Base-by-base conservation (phyloP, 1,140 invertebrate species). In the Ceratina japonica region DNA sequence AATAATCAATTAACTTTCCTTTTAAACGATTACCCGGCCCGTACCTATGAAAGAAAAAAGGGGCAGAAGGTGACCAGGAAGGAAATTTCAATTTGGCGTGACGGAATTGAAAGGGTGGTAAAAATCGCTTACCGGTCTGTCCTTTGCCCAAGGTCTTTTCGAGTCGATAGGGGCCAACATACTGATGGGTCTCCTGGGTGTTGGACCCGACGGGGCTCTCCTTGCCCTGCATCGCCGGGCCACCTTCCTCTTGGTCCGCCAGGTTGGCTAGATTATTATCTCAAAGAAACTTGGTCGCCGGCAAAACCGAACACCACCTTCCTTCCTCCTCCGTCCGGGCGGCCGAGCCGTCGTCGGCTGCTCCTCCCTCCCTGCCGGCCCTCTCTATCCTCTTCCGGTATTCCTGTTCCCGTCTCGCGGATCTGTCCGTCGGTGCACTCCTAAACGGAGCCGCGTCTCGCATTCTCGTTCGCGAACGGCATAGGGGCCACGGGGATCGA, bases 121-220 rank as follows among this genome's bases (percentile, higher is more conserved):
- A 52, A 20, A 49, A 59, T 20, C 81, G 87, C 92, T 93, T 94
- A 99, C 99, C 99, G 91, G 99, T 99, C 93, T 99, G 99, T 73
- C 99, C 99, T 93, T 99, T 99, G 75, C 99, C 99, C 63, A 99
- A 94, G 49, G 99, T 99, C 92, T 99, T 99, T 92, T 99, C 99
- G 89, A 99, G 94, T 87, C 98, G 94, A 93, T 99, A 99, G 52
- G 99, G 99, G 64, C 99, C 99, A 81, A 99, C 98, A 94, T 98
- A 99, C 93, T 98, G 97, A 91, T 97, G 96, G 90, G 95, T 94
- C 93, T 97, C 96, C 83, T 93, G 89, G 93, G 93, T 93, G 93
- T 93, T 92, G 92, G 90, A 89, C 74, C 89, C 91, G 70, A 90
- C 86, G 69, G 89, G 87, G 83, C 88, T 90, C 83, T 89, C 90